phyloP scores from a whole-genome alignment of 2,888 invertebrate species.

The Stenchaetothrips biformis region DNA sequence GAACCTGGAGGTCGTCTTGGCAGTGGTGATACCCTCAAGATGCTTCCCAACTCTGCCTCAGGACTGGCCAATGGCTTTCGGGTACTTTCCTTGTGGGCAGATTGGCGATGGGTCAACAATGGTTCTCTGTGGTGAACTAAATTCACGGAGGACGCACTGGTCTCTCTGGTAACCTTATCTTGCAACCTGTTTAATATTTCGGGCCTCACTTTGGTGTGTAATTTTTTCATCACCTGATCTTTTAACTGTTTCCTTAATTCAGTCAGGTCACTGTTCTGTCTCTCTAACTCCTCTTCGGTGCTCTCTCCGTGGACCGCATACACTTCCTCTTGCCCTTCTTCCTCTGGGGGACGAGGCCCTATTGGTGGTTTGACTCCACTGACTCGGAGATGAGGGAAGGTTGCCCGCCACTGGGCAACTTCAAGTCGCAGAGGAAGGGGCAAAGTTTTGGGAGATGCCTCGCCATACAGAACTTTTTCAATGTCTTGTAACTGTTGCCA shows the following conservation, averaged over 20 bases:
- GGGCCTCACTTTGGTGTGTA: not conserved
- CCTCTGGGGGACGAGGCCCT: not conserved
- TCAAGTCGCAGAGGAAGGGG: not conserved
- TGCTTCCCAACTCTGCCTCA: not conserved
- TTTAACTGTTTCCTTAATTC: not conserved
- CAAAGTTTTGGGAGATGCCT: not conserved
- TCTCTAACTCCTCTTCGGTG: not conserved
- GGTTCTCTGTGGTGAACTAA: not conserved
- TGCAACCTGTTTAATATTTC: not conserved
- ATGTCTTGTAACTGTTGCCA: conserved; percentile 4
- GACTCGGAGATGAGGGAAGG: not conserved
- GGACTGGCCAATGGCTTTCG: not conserved
- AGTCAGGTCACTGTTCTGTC: not conserved
- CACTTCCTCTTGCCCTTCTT: not conserved
- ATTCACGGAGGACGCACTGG: not conserved
- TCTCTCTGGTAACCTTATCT: not conserved
- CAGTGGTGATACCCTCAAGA: not conserved
- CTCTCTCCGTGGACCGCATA: not conserved
- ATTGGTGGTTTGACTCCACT: not conserved
- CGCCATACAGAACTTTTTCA: not conserved
- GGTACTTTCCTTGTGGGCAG: not conserved
- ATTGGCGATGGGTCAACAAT: not conserved
- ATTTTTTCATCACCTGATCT: not conserved
- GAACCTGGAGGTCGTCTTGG: not conserved
- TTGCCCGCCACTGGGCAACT: conserved; percentile 1